Conservation (phyloP, 2,113 vertebrate genomes). For the Macaca fascicularis region DNA sequence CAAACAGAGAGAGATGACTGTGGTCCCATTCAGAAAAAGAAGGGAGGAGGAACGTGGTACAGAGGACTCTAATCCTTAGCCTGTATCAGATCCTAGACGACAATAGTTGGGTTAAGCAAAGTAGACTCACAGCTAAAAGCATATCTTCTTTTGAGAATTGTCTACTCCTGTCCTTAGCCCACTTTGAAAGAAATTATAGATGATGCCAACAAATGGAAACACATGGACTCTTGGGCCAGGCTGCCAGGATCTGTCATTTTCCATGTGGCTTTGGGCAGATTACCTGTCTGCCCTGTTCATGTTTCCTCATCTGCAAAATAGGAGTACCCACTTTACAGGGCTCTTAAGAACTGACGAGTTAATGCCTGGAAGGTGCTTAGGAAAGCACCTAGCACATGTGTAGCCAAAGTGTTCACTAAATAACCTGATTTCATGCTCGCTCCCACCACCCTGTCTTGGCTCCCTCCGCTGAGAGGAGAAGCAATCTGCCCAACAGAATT, state of each 20-base stretch:
- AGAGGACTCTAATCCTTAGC: not conserved
- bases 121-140: not conserved
- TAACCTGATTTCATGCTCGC: not conserved
- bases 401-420: not conserved
- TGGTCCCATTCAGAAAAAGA: not conserved
- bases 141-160: too few species aligned
- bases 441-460: not conserved
- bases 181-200: too few species aligned
- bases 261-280: not conserved
- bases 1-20: not conserved
- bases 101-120: too few species aligned
- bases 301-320: not conserved
- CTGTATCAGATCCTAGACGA: rapidly evolving
- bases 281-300: not conserved
- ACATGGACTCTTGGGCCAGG: not conserved
- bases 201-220: too few species aligned
- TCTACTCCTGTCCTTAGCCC: too few species aligned
- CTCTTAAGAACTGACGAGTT: not conserved
- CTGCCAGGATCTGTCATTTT: not conserved
- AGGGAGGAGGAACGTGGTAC: rapidly evolving
- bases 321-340: too few species aligned
- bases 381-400: not conserved
- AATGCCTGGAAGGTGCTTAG: not conserved
- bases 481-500: not conserved
- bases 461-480: not conserved